Conservation (phyloP, 2,888 invertebrate species). For the Tachystola acroxantha region DNA sequence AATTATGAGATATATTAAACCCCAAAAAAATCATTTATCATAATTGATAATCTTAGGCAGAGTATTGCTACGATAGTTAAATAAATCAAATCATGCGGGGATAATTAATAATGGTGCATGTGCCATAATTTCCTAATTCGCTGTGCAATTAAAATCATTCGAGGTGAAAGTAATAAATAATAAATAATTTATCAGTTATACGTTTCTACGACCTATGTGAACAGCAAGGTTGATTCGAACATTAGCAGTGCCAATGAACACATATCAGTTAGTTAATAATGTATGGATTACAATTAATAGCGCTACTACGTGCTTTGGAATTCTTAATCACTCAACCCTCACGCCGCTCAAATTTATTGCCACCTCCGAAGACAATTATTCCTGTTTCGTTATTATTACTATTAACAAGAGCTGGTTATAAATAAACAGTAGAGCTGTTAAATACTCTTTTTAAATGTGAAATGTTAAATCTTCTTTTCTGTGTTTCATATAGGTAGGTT, state of each 20-base stretch:
- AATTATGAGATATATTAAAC: too few relatives aligned
- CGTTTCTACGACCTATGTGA: background rate
- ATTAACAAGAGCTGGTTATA: too few relatives aligned
- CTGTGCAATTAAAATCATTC: too few relatives aligned
- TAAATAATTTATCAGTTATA: background rate
- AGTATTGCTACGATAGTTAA: too few relatives aligned
- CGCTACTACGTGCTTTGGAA: background rate
- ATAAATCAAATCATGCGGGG: background rate
- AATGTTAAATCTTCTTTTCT: too few relatives aligned
- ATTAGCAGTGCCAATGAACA: constrained; percentile 2
- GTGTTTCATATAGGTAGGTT: too few relatives aligned
- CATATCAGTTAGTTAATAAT: background rate
- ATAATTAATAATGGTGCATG: background rate
- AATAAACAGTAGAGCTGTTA: too few relatives aligned
- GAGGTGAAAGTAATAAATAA: background rate
- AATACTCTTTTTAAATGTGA: too few relatives aligned
- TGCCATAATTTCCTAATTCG: background rate
- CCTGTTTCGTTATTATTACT: too few relatives aligned
- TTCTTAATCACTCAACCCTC: background rate
- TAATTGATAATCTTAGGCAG: background rate
- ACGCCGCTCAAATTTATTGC: background rate
- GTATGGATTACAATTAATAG: background rate
- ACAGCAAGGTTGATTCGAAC: constrained; percentile 1
- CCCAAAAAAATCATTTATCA: too few relatives aligned
- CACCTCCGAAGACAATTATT: too few relatives aligned